Conservation (phyloP, 92 coral and sea anemone genomes). For the Parazoanthus atlanticus region DNA sequence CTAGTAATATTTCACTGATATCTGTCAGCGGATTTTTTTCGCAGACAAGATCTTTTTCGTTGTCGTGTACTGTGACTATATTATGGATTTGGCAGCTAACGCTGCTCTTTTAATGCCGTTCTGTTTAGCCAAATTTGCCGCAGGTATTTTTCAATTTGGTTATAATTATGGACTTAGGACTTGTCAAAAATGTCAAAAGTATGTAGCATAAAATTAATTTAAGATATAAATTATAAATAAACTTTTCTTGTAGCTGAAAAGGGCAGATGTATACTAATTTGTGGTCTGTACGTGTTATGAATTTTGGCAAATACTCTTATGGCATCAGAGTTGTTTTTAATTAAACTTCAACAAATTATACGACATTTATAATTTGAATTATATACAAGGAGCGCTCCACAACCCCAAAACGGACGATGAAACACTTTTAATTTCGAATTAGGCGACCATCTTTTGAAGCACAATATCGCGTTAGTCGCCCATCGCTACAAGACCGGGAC, state of each 20-base stretch:
- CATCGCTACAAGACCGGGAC: too few relatives aligned
- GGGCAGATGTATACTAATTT: background rate
- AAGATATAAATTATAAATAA: background rate
- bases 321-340: background rate
- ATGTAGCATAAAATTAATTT: background rate
- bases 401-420: background rate
- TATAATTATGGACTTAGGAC: background rate
- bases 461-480: too few relatives aligned
- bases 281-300: background rate
- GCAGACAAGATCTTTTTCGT: too few relatives aligned
- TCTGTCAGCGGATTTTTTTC: too few relatives aligned
- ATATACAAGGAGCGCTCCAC: background rate
- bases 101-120: too few relatives aligned
- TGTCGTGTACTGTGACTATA: too few relatives aligned
- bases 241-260: background rate
- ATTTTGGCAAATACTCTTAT: slow-evolving; percentile 1
- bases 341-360: background rate
- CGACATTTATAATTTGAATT: background rate
- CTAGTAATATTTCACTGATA: too few relatives aligned
- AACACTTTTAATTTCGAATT: background rate
- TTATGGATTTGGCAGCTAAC: too few relatives aligned
- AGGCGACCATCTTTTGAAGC: background rate
- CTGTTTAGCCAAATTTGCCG: too few relatives aligned
- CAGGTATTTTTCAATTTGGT: too few relatives aligned
- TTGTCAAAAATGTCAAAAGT: background rate